These are phyloP conservation scores for Psylliodes chrysocephalus DNA, from an alignment of 2,888 invertebrate genomes.

Conservation along the genomic window DNA sequence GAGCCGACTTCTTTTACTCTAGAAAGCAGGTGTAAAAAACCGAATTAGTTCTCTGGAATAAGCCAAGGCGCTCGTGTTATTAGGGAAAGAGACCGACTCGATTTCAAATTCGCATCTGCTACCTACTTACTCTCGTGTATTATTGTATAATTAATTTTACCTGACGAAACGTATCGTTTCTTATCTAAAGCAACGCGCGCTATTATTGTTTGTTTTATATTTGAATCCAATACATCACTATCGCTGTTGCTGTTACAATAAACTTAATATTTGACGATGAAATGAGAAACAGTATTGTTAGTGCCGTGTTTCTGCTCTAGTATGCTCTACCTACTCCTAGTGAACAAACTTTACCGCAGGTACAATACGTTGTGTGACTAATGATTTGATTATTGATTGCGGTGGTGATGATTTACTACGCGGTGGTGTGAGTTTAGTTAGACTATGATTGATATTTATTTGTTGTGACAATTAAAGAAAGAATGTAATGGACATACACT, in stretches of 20 bases:
- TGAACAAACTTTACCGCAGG: not conserved
- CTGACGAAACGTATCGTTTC: not conserved
- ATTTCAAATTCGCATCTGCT: not conserved
- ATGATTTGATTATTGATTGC: constrained; percentile 1
- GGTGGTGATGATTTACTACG: constrained; percentile 1
- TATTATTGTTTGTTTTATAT: not conserved
- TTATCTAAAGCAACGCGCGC: not conserved
- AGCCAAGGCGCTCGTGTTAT: not conserved
- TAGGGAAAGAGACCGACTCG: not conserved
- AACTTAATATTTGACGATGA: not conserved
- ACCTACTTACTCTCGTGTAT: not conserved
- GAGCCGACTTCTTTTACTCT: constrained; percentile 8
- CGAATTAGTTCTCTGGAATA: constrained; percentile 28
- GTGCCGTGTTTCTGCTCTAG: not conserved
- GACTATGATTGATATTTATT: not conserved
- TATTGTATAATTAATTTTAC: not conserved
- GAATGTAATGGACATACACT: not conserved
- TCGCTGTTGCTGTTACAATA: not conserved
- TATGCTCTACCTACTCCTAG: too few relatives aligned
- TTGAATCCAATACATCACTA: not conserved
- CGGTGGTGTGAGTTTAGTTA: not conserved
- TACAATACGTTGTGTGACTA: too few relatives aligned
- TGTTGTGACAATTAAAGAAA: not conserved
- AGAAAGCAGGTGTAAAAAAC: constrained; percentile 30
- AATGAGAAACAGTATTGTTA: not conserved